Evolutionary conservation across 2,113 vertebrate genomes (phyloP).

Genomic region (Podarcis raffonei): DNA sequence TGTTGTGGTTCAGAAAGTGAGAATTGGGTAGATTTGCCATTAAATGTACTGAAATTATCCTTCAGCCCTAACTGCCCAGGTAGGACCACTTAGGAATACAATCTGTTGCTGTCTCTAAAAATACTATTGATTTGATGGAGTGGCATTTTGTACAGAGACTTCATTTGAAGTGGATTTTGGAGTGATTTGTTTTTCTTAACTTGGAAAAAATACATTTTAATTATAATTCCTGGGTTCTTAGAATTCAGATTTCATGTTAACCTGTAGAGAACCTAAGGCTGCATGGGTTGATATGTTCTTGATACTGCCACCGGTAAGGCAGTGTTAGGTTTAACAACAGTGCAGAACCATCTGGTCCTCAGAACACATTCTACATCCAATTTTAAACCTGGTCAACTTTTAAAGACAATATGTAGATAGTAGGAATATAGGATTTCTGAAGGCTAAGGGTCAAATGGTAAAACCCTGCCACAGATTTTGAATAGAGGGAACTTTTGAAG

Average conservation of each 20-base stretch:
- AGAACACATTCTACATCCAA: too few relatives aligned
- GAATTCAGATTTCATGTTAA: background rate
- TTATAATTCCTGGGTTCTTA: background rate
- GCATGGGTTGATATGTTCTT: background rate
- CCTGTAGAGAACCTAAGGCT: background rate
- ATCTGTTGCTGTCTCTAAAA: background rate
- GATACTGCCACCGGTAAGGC: too few relatives aligned
- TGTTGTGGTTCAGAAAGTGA: too few relatives aligned
- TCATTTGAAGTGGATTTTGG: fast-evolving
- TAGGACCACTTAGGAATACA: background rate
- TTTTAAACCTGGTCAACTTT: background rate
- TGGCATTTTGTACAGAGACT: background rate
- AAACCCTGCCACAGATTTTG: background rate
- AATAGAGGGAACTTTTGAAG: background rate
- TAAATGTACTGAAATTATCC: too few relatives aligned
- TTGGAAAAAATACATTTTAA: background rate
- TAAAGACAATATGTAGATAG: background rate
- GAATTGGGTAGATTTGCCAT: too few relatives aligned
- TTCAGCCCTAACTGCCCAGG: too few relatives aligned
- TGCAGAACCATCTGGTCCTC: too few relatives aligned
- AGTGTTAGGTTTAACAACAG: background rate
- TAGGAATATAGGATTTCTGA: background rate
- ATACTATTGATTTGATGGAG: too few relatives aligned
- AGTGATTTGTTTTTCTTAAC: background rate
- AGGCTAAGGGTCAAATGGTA: background rate